Percentiles rank a stretch among this genome's conserved stretches.
Evolutionary conservation across 2,797 vertebrate species (phyloP).

Genomic region (Nothura maculosa): DNA sequence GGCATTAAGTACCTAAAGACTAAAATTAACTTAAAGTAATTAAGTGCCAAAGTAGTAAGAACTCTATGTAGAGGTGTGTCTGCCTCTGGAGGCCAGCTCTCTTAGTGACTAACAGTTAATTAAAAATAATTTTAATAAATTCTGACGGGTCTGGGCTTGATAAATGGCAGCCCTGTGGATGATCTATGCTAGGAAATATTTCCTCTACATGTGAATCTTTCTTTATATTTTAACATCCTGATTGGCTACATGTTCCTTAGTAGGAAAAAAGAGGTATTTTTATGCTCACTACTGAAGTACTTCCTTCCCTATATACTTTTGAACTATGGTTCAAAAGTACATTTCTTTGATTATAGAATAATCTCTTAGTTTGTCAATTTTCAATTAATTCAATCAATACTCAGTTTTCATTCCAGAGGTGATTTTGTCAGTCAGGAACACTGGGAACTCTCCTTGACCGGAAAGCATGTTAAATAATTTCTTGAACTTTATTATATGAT

Average conservation of each 20-base stretch:
- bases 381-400: too few species aligned
- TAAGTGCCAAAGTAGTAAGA: not conserved
- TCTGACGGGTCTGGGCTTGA: not conserved
- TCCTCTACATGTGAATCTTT: not conserved
- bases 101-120: not conserved
- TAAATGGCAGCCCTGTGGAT: not conserved
- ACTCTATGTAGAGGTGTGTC: not conserved
- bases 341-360: not conserved
- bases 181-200: not conserved
- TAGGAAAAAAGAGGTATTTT: not conserved
- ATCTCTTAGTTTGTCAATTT: not conserved
- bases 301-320: not conserved
- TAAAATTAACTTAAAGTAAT: not conserved
- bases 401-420: not conserved
- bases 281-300: not conserved
- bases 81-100: not conserved
- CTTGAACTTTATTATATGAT: not conserved
- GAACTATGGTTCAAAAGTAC: too few species aligned
- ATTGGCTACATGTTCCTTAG: not conserved
- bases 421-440: not conserved
- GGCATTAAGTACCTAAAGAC: too few species aligned
- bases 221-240: not conserved
- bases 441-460: not conserved
- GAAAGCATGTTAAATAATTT: not conserved
- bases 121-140: not conserved